Conservation (phyloP, 1,140 invertebrate species). For the Plectrocnemia conspersa region DNA sequence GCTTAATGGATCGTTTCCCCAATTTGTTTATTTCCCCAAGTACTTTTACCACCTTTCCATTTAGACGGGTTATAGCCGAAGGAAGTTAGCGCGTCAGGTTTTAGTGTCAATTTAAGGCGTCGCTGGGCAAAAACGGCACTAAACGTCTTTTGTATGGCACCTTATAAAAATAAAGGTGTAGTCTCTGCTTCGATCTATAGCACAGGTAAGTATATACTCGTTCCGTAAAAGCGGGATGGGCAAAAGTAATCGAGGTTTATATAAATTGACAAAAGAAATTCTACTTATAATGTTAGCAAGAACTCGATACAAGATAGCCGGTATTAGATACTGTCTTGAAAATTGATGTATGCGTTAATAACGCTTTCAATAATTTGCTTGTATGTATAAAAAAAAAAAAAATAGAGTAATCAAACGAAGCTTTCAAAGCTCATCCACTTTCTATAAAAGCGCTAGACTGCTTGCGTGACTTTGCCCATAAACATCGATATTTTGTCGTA, state of each 20-base stretch:
- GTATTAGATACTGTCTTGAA: not conserved
- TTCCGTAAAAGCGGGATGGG: slow-evolving; percentile 12
- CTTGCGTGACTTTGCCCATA: not conserved
- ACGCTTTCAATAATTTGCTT: too few relatives aligned
- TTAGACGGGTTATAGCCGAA: not conserved
- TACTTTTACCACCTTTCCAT: not conserved
- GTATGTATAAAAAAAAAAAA: too few relatives aligned
- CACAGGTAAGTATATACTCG: not conserved
- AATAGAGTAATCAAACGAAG: slow-evolving; percentile 7
- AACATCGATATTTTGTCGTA: not conserved
- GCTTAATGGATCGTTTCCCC: not conserved
- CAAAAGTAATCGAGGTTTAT: not conserved
- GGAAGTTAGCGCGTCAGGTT: not conserved
- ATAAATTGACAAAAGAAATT: slow-evolving; percentile 5
- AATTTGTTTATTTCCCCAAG: not conserved
- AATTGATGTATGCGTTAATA: not conserved
- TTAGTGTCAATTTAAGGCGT: slow-evolving; percentile 13
- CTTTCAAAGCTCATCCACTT: not conserved
- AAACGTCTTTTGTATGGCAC: not conserved
- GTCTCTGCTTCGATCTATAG: slow-evolving; percentile 4
- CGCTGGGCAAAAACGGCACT: slow-evolving; percentile 2
- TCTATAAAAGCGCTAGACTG: not conserved
- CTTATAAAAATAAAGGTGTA: slow-evolving; percentile 17
- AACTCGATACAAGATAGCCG: not conserved
- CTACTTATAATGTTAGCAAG: not conserved